Percentiles rank a stretch among this genome's conserved stretches.
phyloP scores from a whole-genome alignment of 1,140 invertebrate genomes.

The Halictus rubicundus region DNA sequence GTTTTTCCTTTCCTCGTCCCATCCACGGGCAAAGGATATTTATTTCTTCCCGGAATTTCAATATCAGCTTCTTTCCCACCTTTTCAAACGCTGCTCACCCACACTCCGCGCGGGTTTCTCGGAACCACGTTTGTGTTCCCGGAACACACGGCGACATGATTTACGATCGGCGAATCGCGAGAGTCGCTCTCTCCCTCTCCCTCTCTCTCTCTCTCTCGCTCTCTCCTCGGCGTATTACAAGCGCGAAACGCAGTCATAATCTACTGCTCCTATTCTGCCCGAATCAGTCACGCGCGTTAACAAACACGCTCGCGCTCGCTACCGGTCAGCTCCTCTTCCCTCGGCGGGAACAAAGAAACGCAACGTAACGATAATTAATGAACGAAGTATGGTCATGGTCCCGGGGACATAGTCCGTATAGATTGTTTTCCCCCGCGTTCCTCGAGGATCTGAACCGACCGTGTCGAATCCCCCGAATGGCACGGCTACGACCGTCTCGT shows the following conservation, averaged over 20 bases:
- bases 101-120: neutral
- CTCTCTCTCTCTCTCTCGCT: no score
- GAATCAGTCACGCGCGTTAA: conserved; percentile 28
- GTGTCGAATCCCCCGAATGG: neutral
- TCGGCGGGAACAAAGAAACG: neutral
- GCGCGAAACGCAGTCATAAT: conserved; percentile 3
- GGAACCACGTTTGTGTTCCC: conserved; percentile 3
- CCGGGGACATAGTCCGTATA: neutral
- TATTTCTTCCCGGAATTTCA: conserved; percentile 12
- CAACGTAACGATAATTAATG: conserved; percentile 25
- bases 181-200: neutral
- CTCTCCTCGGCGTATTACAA: neutral
- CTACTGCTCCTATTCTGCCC: conserved; percentile 11
- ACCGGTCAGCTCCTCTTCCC: neutral
- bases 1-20: neutral
- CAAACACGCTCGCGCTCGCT: neutral
- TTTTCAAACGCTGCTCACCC: neutral
- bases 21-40: conserved; percentile 11
- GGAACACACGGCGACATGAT: conserved; percentile 18
- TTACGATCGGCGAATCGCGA: conserved; percentile 28
- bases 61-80: conserved; percentile 18
- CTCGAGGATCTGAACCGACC: neutral
- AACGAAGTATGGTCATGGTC: neutral
- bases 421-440: neutral
- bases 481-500: neutral